Evolutionary conservation across 2,113 vertebrate genomes (phyloP).

Genomic region (Syngnathoides biaculeatus): DNA sequence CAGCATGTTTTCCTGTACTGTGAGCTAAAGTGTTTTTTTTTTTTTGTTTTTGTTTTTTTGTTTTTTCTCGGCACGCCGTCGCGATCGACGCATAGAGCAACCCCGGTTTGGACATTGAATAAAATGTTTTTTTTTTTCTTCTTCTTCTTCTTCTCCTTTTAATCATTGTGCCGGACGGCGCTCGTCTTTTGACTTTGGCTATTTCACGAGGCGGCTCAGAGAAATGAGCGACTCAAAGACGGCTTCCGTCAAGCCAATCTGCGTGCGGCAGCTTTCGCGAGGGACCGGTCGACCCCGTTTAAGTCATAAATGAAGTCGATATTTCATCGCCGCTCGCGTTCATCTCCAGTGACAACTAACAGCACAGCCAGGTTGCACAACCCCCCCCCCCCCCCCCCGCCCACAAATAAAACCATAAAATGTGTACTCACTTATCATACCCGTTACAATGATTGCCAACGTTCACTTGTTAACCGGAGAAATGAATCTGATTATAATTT

Average conservation of each 20-base stretch:
- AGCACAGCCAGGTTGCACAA: not conserved
- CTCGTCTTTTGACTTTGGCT: slow-evolving; percentile 70
- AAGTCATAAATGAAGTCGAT: slow-evolving; percentile 72
- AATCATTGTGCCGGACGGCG: slow-evolving; percentile 15
- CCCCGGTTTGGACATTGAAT: too few relatives aligned
- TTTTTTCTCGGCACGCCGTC: too few relatives aligned
- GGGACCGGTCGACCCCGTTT: slow-evolving; percentile 70
- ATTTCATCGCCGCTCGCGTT: slow-evolving; percentile 68
- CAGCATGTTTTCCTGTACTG: too few relatives aligned
- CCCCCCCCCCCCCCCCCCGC: not conserved
- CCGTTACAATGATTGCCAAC: not conserved
- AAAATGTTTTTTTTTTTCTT: not conserved
- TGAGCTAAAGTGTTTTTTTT: too few relatives aligned
- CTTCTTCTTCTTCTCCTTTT: too few relatives aligned
- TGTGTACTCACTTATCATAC: not conserved
- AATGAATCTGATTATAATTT: slow-evolving; percentile 1
- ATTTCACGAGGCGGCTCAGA: slow-evolving; percentile 72
- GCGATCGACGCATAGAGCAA: too few relatives aligned
- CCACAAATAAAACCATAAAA: not conserved
- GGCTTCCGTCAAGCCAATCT: slow-evolving; percentile 71
- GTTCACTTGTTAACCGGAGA: not conserved
- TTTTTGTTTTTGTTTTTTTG: too few relatives aligned
- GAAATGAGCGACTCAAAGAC: slow-evolving; percentile 68
- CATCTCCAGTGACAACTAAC: slow-evolving; percentile 38
- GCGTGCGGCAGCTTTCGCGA: slow-evolving; percentile 59